Evolutionary conservation across 2,888 invertebrate species (phyloP), one percentile per base, ranked within the genome.

Genomic region (Ptychoptera contaminata): DNA sequence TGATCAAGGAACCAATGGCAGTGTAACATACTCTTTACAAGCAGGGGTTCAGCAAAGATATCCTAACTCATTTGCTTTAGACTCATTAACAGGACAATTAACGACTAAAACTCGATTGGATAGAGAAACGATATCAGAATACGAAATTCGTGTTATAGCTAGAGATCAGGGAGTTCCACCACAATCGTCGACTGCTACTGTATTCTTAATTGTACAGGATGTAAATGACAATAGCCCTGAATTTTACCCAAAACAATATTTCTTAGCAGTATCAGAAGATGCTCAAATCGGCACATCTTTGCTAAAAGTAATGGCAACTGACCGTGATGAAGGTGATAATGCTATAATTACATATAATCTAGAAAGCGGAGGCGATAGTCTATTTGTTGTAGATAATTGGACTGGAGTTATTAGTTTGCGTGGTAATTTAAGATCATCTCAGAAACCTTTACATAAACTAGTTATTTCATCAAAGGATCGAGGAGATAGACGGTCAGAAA

Each of bases 1-100:
- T 62, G 92, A 93, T 67, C 88, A 90, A 65, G 91, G 91, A 31
- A 87, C 90, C 7, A 92, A 92, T 66, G 91, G 92, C 31, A 88
- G 87, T 55, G 82, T 92, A 16, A 81, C 85, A 12, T 91, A 88
- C 61, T 76, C 75, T 52, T 67, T 92, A 46, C 81, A 87, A 55
- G 74, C 82, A 2, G 79, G 79, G 52, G 82, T 85, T 11, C 74
- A 79, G 50, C 76, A 81, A 54, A 75, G 77, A 55, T 88, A 90
- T 62, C 84, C 86, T n/a, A 80, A 82, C 53, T 80, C 82, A 44
- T 91, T 91, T 62, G 71, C 76, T 44, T 68, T 93, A 52, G 90
- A 92, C 63, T 75, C 83, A 1, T 69, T 86, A 41, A 87, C 86
- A 42, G 92, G 92, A 41, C 84, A 87, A 64, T 67, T 92, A 55